Evolutionary conservation across 2,113 vertebrate genomes (phyloP), one percentile per base, ranked within the genome.

Genomic region (Aegithalos caudatus): DNA sequence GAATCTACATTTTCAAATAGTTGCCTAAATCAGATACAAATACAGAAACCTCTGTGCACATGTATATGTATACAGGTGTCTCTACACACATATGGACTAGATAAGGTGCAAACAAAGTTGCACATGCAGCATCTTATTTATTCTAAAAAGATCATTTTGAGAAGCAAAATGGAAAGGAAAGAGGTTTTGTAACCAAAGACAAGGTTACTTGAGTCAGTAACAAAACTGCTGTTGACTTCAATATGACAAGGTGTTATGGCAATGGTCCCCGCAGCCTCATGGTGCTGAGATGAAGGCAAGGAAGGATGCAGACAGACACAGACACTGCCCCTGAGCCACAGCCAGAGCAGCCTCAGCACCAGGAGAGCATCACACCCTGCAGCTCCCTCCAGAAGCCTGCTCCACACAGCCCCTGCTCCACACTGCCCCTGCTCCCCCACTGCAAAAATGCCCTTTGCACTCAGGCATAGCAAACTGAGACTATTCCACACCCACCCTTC

Each of bases 261-360:
- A n/a, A 0, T 1, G 12, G 22, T 50, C 10, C 57, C 29, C 0
- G 1, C 11, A 47, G 72, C 14, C 23, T n/a, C 37, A 3, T 0
- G 2, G 31, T 6, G 56, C 44, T 7, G 45, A 77, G 64, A 15
- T 7, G 58, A 23, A 60, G 40, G 50, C 0, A 0, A 38, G 47
- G 51, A 35, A 50, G 15, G 72, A 28, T 5, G 6, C 3, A 7
- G 42, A 38, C 12, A 40, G 24, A 44, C 56, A 24, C 15, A 33
- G 60, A 9, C 4, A 1, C 42, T 65, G 81, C 42, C 64, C 60
- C 21, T n/a, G 27, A 78, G 69, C 27, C 10, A 23, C 47, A 22
- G 3, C 1, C 6, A 50, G 21, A 44, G 14, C 38, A 38, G 71
- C 25, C n/a, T 69, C 62, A 77, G 51, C 2, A 73, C 44, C 0